Conservation (phyloP, 2,888 invertebrate genomes). For the Sturmia bella region DNA sequence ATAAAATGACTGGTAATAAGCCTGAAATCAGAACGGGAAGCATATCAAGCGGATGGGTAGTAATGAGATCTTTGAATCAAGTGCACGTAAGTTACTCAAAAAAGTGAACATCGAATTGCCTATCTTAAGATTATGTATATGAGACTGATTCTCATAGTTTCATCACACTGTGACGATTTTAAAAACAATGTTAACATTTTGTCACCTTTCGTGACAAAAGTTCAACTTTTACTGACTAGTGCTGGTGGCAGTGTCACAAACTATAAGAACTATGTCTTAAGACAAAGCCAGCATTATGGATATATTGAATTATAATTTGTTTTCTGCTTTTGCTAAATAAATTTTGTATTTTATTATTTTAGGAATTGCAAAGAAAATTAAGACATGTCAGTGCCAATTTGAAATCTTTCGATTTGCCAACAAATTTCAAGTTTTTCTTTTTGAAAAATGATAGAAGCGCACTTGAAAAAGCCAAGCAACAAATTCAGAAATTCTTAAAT, state of each 20-base stretch:
- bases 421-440: constrained; percentile 91
- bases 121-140: constrained; percentile 69
- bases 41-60: constrained; percentile 87
- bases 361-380: constrained; percentile 92
- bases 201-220: no score
- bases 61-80: constrained; percentile 85
- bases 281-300: no score
- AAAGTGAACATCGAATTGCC: constrained; percentile 65
- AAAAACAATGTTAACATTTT: no score
- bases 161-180: constrained; percentile 54
- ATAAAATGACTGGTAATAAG: constrained; percentile 69
- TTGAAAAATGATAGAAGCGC: constrained; percentile 91
- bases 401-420: constrained; percentile 91
- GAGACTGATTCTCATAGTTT: constrained; percentile 68
- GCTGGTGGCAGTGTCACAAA: no score
- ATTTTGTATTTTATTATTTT: constrained; percentile 77
- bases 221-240: no score
- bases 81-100: constrained; percentile 83
- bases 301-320: no score
- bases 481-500: constrained; percentile 93
- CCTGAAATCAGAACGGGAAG: constrained; percentile 81
- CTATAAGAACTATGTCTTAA: no score
- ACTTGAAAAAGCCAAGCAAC: constrained; percentile 90
- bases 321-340: no score
- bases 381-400: constrained; percentile 91